Evolutionary conservation across 2,113 vertebrate species (phyloP).

Genomic region (Pangasianodon gigas): DNA sequence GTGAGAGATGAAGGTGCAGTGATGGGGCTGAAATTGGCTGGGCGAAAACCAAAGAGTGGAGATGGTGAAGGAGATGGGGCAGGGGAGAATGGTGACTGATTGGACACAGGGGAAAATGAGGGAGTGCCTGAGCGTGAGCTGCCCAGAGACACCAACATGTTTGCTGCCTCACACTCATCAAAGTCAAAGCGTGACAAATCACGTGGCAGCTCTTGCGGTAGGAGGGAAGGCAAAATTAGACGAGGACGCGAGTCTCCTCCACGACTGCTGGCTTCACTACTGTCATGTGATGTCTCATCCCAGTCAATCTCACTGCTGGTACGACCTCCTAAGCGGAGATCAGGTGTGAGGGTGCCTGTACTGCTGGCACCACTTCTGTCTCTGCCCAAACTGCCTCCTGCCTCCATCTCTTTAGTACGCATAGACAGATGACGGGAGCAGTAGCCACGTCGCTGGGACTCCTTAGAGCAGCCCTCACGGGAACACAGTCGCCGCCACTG

Average conservation of each 20-base stretch:
- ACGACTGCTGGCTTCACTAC: conserved; percentile 85
- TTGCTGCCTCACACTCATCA: conserved; percentile 89
- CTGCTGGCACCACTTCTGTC: conserved; percentile 80
- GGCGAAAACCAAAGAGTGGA: conserved; percentile 85
- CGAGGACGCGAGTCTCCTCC: conserved; percentile 85
- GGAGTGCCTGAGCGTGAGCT: conserved; percentile 87
- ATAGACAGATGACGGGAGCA: conserved; percentile 93
- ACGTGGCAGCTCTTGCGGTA: conserved; percentile 79
- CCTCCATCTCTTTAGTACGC: conserved; percentile 94
- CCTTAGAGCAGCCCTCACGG: conserved; percentile 89
- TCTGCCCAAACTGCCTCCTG: conserved; percentile 77
- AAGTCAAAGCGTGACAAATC: conserved; percentile 89
- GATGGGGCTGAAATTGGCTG: conserved; percentile 88
- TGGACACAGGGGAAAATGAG: conserved; percentile 86
- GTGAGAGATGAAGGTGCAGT: conserved; percentile 76
- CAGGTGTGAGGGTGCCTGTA: conserved; percentile 76
- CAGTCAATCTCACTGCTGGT: conserved; percentile 87
- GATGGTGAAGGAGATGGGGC: conserved; percentile 87
- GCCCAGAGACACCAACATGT: conserved; percentile 88
- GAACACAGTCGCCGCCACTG: conserved; percentile 92
- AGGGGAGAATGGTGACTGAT: conserved; percentile 90
- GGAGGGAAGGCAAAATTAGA: conserved; percentile 72
- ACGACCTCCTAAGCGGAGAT: conserved; percentile 70
- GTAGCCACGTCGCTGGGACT: conserved; percentile 89
- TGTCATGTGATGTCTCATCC: conserved; percentile 87